A percentile compares a stretch with the other conserved stretches of the same genome.
These are phyloP conservation scores for Zelleria hepariella DNA, from an alignment of 2,888 invertebrate genomes.

Conservation along the genomic window DNA sequence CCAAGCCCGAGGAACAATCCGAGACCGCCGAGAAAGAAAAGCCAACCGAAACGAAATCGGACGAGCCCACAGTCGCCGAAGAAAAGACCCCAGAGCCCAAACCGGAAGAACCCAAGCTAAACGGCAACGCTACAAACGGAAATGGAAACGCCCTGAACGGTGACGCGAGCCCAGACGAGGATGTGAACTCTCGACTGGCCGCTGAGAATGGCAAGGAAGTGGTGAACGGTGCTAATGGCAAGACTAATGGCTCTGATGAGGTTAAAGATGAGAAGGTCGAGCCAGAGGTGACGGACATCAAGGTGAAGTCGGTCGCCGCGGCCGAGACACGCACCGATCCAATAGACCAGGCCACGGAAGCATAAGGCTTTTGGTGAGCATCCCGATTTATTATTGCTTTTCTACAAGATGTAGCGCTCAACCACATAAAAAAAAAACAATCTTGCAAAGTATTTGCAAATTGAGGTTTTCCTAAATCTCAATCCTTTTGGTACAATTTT, in stretches of 20 bases:
- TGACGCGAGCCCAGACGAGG: slow-evolving; percentile 39
- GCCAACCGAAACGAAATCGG: slow-evolving; percentile 6
- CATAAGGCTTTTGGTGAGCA: slow-evolving; percentile 54
- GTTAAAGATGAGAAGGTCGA: background rate
- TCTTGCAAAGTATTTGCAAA: too few relatives aligned
- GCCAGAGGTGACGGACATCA: slow-evolving; percentile 41
- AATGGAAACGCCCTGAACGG: slow-evolving; percentile 35
- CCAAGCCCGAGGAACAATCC: background rate
- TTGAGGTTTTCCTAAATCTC: too few relatives aligned
- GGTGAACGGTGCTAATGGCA: slow-evolving; percentile 30
- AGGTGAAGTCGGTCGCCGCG: slow-evolving; percentile 70
- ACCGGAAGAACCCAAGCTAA: slow-evolving; percentile 37
- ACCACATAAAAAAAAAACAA: too few relatives aligned
- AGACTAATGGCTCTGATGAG: slow-evolving; percentile 19
- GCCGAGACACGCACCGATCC: slow-evolving; percentile 53
- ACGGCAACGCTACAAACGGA: slow-evolving; percentile 51
- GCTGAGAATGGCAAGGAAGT: slow-evolving; percentile 44
- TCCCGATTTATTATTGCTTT: background rate
- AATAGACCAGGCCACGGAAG: slow-evolving; percentile 66
- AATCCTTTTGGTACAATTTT: too few relatives aligned
- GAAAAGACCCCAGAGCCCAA: slow-evolving; percentile 21
- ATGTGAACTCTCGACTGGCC: slow-evolving; percentile 46
- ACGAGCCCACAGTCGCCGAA: background rate
- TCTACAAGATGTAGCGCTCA: too few relatives aligned
- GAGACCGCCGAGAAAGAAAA: background rate